Evolutionary conservation across 2,113 vertebrate species (phyloP).

Genomic region (Macquaria australasica): DNA sequence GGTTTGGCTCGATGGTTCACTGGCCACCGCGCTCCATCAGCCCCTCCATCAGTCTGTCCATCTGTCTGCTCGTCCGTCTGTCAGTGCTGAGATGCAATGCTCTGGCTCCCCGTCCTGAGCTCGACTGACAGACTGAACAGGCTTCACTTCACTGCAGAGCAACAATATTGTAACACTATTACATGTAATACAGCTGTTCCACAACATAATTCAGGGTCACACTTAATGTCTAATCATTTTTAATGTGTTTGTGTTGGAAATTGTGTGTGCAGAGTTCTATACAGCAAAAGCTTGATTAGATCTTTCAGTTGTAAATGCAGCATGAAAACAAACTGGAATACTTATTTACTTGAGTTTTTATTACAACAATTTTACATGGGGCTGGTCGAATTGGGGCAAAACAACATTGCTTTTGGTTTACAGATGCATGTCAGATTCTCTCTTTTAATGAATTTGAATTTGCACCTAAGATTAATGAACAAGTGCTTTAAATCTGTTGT

Average conservation of each 20-base stretch:
- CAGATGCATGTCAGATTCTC: neutral
- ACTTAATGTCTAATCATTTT: slow-evolving; percentile 17
- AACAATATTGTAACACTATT: neutral
- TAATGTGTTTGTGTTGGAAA: slow-evolving; percentile 10
- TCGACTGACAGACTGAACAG: slow-evolving; percentile 39
- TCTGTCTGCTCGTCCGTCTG: slow-evolving; percentile 64
- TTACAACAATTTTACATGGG: neutral
- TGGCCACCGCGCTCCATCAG: slow-evolving; percentile 65
- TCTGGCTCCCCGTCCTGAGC: slow-evolving; percentile 22
- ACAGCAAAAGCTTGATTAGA: neutral
- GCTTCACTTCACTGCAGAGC: slow-evolving; percentile 40
- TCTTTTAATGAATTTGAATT: neutral
- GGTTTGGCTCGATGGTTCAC: slow-evolving; percentile 61
- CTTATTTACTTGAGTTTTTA: neutral
- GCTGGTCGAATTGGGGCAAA: neutral
- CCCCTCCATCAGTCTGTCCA: slow-evolving; percentile 61
- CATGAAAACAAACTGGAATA: neutral
- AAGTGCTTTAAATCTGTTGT: neutral
- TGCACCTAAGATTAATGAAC: neutral
- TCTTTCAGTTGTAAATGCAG: neutral
- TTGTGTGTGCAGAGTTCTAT: neutral
- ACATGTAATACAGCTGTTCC: slow-evolving; percentile 2
- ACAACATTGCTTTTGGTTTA: neutral
- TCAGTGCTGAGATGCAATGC: slow-evolving; percentile 58
- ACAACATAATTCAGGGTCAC: slow-evolving; percentile 15